A percentile compares a stretch with the other conserved stretches of the same genome.
These are phyloP conservation scores for Gerris lacustris DNA, from an alignment of 2,888 invertebrate genomes.

Conservation along the genomic window DNA sequence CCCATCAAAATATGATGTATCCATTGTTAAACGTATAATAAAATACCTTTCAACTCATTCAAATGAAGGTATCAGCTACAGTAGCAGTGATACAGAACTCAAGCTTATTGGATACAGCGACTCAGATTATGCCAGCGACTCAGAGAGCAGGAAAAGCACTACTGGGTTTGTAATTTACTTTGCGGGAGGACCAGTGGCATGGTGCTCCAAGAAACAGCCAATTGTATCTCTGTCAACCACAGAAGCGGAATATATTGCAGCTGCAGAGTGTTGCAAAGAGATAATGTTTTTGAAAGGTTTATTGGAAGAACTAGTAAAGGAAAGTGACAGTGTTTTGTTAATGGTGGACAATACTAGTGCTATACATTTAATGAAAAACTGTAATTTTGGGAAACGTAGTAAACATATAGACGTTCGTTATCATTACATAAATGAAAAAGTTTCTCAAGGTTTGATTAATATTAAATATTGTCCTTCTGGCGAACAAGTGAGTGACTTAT, in stretches of 20 bases:
- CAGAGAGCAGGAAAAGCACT: not conserved
- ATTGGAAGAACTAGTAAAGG: not conserved
- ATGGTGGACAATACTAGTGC: slow-evolving; percentile 26
- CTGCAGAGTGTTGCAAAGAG: not conserved
- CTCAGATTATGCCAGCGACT: not conserved
- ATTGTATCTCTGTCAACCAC: not conserved
- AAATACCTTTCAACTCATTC: slow-evolving; percentile 11
- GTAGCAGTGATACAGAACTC: not conserved
- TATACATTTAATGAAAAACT: slow-evolving; percentile 22
- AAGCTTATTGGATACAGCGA: not conserved
- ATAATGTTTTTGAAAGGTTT: not conserved
- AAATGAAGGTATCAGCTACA: slow-evolving; percentile 9
- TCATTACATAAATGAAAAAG: slow-evolving; percentile 24
- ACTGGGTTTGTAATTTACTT: not conserved
- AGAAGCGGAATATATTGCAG: not conserved
- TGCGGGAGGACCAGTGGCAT: not conserved
- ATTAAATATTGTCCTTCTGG: slow-evolving; percentile 23
- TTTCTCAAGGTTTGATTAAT: slow-evolving; percentile 19
- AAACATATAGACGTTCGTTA: slow-evolving; percentile 28
- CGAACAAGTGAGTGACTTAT: slow-evolving; percentile 22
- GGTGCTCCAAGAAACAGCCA: not conserved
- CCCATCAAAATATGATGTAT: slow-evolving; percentile 13
- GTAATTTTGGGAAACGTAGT: slow-evolving; percentile 21
- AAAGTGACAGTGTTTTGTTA: not conserved
- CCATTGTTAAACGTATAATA: slow-evolving; percentile 14